Evolutionary conservation across 2,888 invertebrate genomes (phyloP).

Genomic region (Silvanus unidentatus): DNA sequence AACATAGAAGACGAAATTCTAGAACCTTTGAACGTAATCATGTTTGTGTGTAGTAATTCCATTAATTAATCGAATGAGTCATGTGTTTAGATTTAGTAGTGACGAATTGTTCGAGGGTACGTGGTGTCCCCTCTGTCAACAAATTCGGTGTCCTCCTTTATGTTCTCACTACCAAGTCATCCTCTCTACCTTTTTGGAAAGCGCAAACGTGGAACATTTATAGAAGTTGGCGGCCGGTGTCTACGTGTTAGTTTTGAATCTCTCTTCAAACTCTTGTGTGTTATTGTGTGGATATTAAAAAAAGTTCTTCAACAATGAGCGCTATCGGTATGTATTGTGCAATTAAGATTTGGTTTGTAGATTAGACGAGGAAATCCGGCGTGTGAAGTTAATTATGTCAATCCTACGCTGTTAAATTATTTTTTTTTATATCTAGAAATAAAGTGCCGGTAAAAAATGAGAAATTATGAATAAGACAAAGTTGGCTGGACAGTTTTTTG

Average conservation of each 20-base stretch:
- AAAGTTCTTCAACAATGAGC: slow-evolving; percentile 20
- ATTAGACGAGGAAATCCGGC: no score
- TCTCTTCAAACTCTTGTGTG: slow-evolving; percentile 16
- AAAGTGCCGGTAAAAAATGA: no score
- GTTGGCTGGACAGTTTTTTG: no score
- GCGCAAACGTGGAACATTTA: slow-evolving; percentile 32
- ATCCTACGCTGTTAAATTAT: no score
- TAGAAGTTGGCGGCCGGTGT: slow-evolving; percentile 22
- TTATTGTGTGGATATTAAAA: slow-evolving; percentile 10
- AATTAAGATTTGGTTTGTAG: background rate
- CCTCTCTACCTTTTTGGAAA: slow-evolving; percentile 6
- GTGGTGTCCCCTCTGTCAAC: background rate
- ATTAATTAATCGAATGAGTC: no score
- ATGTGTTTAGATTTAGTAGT: background rate
- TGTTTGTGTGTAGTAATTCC: no score
- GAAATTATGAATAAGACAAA: no score
- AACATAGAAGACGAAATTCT: no score
- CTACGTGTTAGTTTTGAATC: slow-evolving; percentile 28
- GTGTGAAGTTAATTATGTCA: no score
- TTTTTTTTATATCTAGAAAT: no score
- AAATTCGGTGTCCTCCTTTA: background rate
- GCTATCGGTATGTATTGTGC: slow-evolving; percentile 22
- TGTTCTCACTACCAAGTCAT: background rate
- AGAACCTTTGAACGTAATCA: no score
- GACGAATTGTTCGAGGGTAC: background rate